Conservation (phyloP, 2,113 vertebrate species). For the Menura novaehollandiae region DNA sequence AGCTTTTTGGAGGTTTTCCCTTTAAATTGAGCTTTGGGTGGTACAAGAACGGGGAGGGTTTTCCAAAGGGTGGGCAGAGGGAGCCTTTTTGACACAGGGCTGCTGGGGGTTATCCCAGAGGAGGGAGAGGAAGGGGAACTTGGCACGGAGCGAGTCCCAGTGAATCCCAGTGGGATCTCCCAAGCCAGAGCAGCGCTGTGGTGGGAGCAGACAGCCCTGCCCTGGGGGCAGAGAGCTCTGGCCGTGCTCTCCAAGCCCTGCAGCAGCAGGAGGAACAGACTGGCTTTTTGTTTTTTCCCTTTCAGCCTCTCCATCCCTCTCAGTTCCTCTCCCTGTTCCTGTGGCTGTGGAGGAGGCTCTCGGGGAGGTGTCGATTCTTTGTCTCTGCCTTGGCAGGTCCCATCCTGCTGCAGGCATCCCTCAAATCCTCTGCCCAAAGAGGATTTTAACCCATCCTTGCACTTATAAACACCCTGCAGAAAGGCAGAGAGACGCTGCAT, state of each 20-base stretch:
- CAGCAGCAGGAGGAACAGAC: background rate
- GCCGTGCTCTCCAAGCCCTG: background rate
- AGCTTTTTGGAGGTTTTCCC: background rate
- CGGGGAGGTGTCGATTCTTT: background rate
- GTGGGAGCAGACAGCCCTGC: background rate
- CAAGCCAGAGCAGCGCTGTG: fast-evolving
- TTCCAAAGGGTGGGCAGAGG: background rate
- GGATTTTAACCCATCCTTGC: background rate
- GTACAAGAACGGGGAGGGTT: background rate
- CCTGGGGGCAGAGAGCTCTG: background rate
- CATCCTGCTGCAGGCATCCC: background rate
- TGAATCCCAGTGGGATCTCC: background rate
- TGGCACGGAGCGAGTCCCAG: fast-evolving
- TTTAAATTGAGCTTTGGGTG: background rate
- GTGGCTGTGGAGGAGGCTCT: background rate
- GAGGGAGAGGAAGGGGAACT: background rate
- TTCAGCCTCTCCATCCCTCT: background rate
- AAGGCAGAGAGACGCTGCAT: background rate
- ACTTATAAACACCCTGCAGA: background rate
- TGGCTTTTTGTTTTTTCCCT: background rate
- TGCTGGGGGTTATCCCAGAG: background rate
- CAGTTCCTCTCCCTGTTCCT: background rate
- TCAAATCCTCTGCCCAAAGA: background rate
- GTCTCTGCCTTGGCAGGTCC: fast-evolving
- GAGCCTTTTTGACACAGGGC: background rate